phyloP scores from a whole-genome alignment of 2,797 vertebrate species.

The Triplophysa bombifrons region DNA sequence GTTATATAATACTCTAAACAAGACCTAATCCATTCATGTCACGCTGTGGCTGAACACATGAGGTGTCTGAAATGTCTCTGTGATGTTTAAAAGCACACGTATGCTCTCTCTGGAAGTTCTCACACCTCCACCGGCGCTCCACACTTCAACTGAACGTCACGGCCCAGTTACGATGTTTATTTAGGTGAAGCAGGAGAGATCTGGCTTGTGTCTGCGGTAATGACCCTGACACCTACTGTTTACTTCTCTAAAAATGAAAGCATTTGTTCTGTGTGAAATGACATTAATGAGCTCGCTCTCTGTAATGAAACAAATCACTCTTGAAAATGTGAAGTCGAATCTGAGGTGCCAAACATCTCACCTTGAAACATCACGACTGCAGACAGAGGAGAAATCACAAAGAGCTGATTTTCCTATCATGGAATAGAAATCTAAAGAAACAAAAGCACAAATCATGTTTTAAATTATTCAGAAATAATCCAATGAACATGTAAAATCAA shows the following conservation, averaged over 20 bases:
- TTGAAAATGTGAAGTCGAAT: background rate
- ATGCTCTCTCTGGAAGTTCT: background rate
- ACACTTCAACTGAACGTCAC: constrained; percentile 37
- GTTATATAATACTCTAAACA: background rate
- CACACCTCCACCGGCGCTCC: constrained; percentile 27
- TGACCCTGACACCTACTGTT: constrained; percentile 61
- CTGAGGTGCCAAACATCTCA: background rate
- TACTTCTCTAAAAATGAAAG: constrained; percentile 34
- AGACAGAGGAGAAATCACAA: background rate
- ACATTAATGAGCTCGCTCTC: background rate
- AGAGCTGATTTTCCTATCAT: background rate
- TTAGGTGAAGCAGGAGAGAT: constrained; percentile 48
- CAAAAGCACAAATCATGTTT: background rate
- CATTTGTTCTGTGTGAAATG: background rate
- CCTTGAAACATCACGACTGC: background rate
- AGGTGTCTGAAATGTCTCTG: too few species aligned
- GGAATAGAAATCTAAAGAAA: background rate
- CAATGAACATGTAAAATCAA: too few species aligned
- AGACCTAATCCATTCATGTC: background rate
- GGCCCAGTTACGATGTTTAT: constrained; percentile 47
- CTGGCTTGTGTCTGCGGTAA: constrained; percentile 54
- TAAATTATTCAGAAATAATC: too few species aligned
- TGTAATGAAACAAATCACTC: background rate
- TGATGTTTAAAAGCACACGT: background rate
- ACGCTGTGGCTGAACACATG: too few species aligned